A percentile compares a stretch with the other conserved stretches of the same genome.
Evolutionary conservation across 92 coral and sea anemone genomes (phyloP).

Genomic region (Plumapathes pennacea): DNA sequence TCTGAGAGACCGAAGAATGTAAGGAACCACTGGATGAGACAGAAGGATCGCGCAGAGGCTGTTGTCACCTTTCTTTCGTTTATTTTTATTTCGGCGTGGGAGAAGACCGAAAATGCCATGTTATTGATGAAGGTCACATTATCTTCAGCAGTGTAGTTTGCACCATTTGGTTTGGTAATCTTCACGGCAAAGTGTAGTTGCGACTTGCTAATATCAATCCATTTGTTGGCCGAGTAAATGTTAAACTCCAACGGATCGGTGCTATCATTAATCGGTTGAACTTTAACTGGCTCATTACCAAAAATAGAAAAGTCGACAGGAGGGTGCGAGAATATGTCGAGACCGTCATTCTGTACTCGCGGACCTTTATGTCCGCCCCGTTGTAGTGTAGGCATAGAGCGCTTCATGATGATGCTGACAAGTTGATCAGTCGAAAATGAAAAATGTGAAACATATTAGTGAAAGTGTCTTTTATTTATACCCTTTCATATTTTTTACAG

Average conservation of each 20-base stretch:
- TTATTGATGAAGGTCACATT: constrained; percentile 10
- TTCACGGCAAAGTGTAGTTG: constrained; percentile 9
- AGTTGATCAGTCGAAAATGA: no score
- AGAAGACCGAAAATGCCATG: constrained; percentile 14
- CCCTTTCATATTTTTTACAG: no score
- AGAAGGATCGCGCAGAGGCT: no score
- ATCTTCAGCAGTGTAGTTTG: neutral
- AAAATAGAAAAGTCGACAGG: constrained; percentile 19
- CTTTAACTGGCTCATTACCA: constrained; percentile 13
- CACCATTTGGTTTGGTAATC: neutral
- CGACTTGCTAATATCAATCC: constrained; percentile 22
- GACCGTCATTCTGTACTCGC: no score
- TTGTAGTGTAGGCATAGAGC: no score
- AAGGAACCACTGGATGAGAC: no score
- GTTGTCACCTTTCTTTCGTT: constrained; percentile 25
- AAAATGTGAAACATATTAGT: no score
- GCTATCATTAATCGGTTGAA: constrained; percentile 17
- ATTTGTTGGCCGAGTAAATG: constrained; percentile 7
- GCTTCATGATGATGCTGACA: no score
- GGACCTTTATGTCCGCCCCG: no score
- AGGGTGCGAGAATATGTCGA: no score
- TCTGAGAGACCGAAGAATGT: no score
- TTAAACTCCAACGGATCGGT: constrained; percentile 21
- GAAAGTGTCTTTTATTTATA: no score
- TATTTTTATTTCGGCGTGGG: constrained; percentile 19